Evolutionary conservation across 2,113 vertebrate species (phyloP).

Genomic region (Myocastor coypus): DNA sequence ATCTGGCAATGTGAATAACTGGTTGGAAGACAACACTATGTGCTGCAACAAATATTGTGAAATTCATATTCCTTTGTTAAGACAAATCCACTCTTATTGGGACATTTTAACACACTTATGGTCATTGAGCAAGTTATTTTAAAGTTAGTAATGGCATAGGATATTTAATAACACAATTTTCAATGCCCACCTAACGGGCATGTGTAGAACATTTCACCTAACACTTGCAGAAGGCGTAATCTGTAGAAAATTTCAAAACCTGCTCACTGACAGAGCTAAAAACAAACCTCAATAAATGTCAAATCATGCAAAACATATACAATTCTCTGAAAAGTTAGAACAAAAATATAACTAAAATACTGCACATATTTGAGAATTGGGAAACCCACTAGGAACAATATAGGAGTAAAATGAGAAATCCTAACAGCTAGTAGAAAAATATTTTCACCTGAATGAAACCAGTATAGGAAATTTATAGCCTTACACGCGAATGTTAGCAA

Average conservation of each 20-base stretch:
- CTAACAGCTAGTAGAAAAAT: neutral
- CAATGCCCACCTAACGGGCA: neutral
- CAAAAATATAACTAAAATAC: neutral
- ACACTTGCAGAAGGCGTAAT: neutral
- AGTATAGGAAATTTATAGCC: neutral
- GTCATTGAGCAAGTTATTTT: neutral
- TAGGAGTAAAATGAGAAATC: neutral
- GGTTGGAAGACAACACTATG: no score
- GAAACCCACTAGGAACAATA: neutral
- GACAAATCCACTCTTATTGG: neutral
- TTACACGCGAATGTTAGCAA: neutral
- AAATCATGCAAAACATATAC: neutral
- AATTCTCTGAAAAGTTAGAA: neutral
- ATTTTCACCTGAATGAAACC: neutral
- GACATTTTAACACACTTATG: neutral
- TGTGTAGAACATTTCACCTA: neutral
- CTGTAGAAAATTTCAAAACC: neutral
- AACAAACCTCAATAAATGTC: neutral
- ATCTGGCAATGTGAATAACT: no score
- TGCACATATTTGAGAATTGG: neutral
- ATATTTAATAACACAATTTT: neutral
- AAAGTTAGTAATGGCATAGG: neutral
- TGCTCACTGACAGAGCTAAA: neutral
- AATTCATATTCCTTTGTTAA: neutral
- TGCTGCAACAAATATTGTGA: no score